A percentile compares a stretch with the other conserved stretches of the same genome.
phyloP scores from a whole-genome alignment of 2,113 vertebrate genomes.

The Ranitomeya variabilis region DNA sequence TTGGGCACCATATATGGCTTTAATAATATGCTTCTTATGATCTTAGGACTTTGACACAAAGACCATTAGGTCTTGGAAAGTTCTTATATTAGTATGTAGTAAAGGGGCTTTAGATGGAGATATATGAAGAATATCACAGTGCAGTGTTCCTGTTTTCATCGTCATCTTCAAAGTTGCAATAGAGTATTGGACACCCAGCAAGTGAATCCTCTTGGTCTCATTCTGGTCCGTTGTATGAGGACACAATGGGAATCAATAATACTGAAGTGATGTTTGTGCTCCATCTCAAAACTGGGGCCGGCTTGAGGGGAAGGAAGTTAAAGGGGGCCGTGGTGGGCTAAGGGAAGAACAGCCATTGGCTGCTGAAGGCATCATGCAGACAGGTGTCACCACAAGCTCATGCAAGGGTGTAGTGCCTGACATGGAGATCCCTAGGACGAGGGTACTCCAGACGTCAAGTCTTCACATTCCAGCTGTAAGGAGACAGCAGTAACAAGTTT shows the following conservation, averaged over 20 bases:
- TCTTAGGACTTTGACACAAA: background rate
- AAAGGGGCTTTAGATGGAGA: background rate
- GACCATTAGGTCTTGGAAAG: background rate
- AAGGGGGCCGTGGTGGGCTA: slow-evolving; percentile 52
- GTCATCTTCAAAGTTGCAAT: background rate
- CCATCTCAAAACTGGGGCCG: slow-evolving; percentile 34
- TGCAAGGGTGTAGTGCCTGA: slow-evolving; percentile 57
- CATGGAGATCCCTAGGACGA: slow-evolving; percentile 41
- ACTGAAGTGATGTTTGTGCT: slow-evolving; percentile 3
- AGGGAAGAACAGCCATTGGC: slow-evolving; percentile 58
- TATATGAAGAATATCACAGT: background rate
- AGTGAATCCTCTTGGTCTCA: background rate
- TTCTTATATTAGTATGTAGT: background rate
- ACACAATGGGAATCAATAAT: slow-evolving; percentile 24
- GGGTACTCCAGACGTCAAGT: slow-evolving; percentile 53
- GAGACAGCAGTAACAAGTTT: background rate
- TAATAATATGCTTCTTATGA: background rate
- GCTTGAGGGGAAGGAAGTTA: slow-evolving; percentile 25
- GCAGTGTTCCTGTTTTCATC: slow-evolving; percentile 12
- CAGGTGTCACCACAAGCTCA: slow-evolving; percentile 59
- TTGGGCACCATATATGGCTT: slow-evolving; percentile 13
- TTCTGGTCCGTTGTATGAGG: slow-evolving; percentile 30
- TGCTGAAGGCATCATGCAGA: slow-evolving; percentile 57
- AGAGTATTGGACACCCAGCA: background rate
- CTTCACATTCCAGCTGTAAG: slow-evolving; percentile 41